These are phyloP conservation scores for Xestia c-nigrum DNA, from an alignment of 2,888 invertebrate species.

Conservation along the genomic window DNA sequence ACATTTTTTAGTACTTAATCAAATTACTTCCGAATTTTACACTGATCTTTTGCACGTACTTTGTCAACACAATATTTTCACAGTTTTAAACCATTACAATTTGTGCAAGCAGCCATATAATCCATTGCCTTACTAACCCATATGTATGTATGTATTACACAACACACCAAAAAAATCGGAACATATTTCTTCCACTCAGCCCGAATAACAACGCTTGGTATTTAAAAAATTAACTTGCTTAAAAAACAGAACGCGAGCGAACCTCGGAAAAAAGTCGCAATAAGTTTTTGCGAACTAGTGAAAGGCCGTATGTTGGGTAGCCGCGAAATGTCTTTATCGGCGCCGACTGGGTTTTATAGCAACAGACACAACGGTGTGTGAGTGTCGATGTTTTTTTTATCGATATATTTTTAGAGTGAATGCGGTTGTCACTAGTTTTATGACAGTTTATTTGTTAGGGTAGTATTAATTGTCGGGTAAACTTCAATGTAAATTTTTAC, in stretches of 20 bases:
- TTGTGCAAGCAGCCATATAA: background rate
- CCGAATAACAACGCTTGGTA: constrained; percentile 46
- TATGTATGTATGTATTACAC: background rate
- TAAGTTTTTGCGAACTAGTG: constrained; percentile 73
- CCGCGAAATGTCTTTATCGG: constrained; percentile 82
- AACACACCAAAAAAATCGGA: constrained; percentile 13
- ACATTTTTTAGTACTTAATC: constrained; percentile 2
- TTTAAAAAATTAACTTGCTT: constrained; percentile 66
- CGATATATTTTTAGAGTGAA: constrained; percentile 40
- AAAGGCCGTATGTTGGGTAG: constrained; percentile 74
- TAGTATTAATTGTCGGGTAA: background rate
- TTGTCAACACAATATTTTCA: background rate
- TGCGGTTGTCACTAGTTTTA: constrained; percentile 42
- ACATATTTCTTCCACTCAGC: constrained; percentile 22
- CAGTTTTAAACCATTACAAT: background rate
- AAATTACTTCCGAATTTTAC: constrained; percentile 9
- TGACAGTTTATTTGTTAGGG: background rate
- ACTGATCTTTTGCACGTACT: background rate
- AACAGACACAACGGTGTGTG: constrained; percentile 37
- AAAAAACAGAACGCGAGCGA: constrained; percentile 53
- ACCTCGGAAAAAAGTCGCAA: constrained; percentile 47
- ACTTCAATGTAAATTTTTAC: background rate
- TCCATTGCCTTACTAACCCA: constrained; percentile 16
- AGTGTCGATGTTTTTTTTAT: constrained; percentile 60
- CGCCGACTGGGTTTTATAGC: constrained; percentile 77